Evolutionary conservation across 2,797 vertebrate species (phyloP).

Genomic region (Spizella passerina): DNA sequence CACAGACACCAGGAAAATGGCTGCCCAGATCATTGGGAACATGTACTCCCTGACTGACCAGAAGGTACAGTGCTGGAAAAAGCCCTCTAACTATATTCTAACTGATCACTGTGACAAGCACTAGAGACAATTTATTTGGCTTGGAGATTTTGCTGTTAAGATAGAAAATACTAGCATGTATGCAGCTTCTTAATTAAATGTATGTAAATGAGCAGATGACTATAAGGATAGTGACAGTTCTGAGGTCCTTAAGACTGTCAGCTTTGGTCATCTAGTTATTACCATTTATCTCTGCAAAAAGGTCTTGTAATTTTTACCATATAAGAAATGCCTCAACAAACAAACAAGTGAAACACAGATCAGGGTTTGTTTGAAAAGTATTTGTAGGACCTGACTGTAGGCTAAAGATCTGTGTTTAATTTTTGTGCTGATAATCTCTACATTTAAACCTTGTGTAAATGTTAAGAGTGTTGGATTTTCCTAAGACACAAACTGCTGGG

Average conservation of each 20-base stretch:
- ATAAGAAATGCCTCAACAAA: neutral
- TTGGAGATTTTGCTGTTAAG: neutral
- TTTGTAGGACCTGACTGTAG: neutral
- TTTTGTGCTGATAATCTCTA: slow-evolving; percentile 8
- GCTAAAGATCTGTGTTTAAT: neutral
- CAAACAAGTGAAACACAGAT: neutral
- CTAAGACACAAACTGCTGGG: neutral
- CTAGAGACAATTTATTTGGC: neutral
- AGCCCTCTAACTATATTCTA: neutral
- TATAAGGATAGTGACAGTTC: neutral
- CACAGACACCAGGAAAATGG: slow-evolving; percentile 98
- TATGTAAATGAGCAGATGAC: neutral
- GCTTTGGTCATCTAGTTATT: neutral
- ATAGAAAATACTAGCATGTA: neutral
- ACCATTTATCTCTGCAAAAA: neutral
- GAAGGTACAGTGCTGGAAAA: slow-evolving; percentile 80
- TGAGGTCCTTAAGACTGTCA: neutral
- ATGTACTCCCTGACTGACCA: slow-evolving; percentile 99
- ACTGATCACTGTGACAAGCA: neutral
- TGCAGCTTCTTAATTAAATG: neutral
- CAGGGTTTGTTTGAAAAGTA: neutral
- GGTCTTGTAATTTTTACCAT: neutral
- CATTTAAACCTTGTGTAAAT: slow-evolving; percentile 36
- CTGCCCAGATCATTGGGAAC: slow-evolving; percentile 98
- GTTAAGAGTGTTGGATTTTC: neutral